A percentile compares a stretch with the other conserved stretches of the same genome.
phyloP scores from a whole-genome alignment of 2,113 vertebrate genomes.

The Tenrec ecaudatus region DNA sequence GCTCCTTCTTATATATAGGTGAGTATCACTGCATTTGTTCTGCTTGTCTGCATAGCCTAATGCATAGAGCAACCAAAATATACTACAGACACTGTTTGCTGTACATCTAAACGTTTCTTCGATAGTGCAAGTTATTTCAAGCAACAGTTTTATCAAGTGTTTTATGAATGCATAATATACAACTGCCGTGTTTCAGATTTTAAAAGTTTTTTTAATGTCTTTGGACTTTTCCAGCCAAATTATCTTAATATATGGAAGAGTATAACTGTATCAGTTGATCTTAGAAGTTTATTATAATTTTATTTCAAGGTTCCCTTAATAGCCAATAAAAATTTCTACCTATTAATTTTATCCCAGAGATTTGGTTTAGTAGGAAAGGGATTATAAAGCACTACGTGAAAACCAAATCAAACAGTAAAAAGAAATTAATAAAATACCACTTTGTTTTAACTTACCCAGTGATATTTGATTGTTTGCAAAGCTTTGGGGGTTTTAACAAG shows the following conservation, averaged over 20 bases:
- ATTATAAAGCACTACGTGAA: conserved; percentile 46
- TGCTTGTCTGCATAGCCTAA: no score
- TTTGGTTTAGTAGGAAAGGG: conserved; percentile 57
- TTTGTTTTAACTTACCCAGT: conserved; percentile 48
- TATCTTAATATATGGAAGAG: not conserved
- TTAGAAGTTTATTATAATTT: conserved; percentile 49
- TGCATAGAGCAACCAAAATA: not conserved
- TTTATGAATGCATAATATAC: not conserved
- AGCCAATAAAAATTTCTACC: conserved; percentile 1
- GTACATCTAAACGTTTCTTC: not conserved
- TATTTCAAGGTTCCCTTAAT: conserved; percentile 36
- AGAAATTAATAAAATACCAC: conserved; percentile 59
- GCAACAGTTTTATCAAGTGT: not conserved
- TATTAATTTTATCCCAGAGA: conserved; percentile 64
- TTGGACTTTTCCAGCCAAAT: not conserved
- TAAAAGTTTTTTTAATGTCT: not conserved
- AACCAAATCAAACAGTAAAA: conserved; percentile 49
- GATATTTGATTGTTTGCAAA: conserved; percentile 51
- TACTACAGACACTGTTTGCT: not conserved
- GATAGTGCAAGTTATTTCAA: conserved; percentile 25
- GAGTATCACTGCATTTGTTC: no score
- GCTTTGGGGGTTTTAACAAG: conserved; percentile 48
- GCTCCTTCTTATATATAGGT: no score
- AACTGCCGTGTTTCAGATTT: not conserved
- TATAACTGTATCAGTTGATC: conserved; percentile 7